Percentiles rank a stretch among this genome's conserved stretches.
These are phyloP conservation scores for Dasyornis broadbenti DNA, from an alignment of 2,113 vertebrate genomes.

Conservation along the genomic window DNA sequence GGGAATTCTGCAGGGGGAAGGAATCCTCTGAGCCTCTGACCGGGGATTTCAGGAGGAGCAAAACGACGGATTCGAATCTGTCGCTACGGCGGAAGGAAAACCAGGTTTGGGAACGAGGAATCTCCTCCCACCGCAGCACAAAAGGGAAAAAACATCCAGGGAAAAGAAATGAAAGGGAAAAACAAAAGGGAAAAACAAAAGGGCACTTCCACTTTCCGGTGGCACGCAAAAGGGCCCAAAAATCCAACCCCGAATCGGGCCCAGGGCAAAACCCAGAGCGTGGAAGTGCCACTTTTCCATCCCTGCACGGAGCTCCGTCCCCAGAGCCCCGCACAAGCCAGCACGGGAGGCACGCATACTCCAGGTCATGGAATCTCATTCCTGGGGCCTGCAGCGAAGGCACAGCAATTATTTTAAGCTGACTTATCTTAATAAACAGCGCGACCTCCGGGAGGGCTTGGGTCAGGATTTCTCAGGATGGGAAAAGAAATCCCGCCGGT, in stretches of 20 bases:
- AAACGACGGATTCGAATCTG: neutral
- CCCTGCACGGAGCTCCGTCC: too few species aligned
- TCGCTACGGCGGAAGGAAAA: neutral
- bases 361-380: neutral
- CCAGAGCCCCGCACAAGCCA: too few species aligned
- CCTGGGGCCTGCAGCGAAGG: constrained; percentile 13
- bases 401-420: constrained; percentile 27
- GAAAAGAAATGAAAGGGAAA: too few species aligned
- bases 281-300: neutral
- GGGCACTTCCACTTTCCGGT: too few species aligned
- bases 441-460: neutral
- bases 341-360: neutral
- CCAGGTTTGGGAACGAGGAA: neutral
- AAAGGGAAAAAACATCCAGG: neutral
- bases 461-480: neutral
- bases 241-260: neutral
- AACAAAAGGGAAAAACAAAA: neutral
- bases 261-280: fast-evolving
- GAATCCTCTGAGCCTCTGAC: neutral
- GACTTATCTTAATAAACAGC: constrained; percentile 24
- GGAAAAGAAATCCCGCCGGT: too few species aligned
- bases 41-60: neutral
- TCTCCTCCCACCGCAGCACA: too few species aligned
- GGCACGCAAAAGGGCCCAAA: neutral
- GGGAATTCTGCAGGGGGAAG: neutral